phyloP scores from a whole-genome alignment of 2,888 invertebrate species.

The Rosalia funebris region DNA sequence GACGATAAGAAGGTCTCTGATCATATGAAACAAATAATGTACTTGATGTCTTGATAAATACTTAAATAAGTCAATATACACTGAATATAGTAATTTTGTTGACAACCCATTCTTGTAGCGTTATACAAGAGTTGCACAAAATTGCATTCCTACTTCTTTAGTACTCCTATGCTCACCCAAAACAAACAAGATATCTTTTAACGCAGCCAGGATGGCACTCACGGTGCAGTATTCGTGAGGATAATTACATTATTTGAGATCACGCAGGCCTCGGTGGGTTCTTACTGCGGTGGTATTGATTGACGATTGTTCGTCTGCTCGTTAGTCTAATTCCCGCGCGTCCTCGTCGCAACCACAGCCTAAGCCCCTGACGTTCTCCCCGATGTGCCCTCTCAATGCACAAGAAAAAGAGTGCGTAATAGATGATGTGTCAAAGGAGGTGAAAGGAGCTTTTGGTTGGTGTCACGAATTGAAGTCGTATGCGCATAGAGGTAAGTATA shows the following conservation, averaged over 20 bases:
- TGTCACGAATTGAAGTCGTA: too few species aligned
- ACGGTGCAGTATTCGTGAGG: slow-evolving; percentile 40
- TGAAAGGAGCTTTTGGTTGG: not conserved
- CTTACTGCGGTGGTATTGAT: slow-evolving; percentile 54
- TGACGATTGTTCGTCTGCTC: slow-evolving; percentile 60
- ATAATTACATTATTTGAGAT: slow-evolving; percentile 57
- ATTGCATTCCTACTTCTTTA: too few species aligned
- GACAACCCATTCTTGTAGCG: too few species aligned
- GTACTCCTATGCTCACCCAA: not conserved
- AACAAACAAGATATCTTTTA: slow-evolving; percentile 2
- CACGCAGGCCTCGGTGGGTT: slow-evolving; percentile 52
- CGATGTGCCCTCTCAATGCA: too few species aligned
- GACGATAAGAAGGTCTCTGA: too few species aligned
- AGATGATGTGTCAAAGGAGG: not conserved
- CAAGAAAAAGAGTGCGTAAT: not conserved
- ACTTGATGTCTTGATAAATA: too few species aligned
- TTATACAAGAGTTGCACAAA: too few species aligned
- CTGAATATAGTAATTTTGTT: too few species aligned
- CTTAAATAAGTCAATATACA: too few species aligned
- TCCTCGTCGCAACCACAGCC: slow-evolving; percentile 53
- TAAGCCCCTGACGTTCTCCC: slow-evolving; percentile 45
- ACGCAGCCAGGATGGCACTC: not conserved
- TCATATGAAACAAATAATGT: too few species aligned
- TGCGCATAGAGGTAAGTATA: too few species aligned
- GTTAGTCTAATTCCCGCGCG: slow-evolving; percentile 57